Conservation (phyloP, 2,113 vertebrate genomes). For the Salminus brasiliensis region DNA sequence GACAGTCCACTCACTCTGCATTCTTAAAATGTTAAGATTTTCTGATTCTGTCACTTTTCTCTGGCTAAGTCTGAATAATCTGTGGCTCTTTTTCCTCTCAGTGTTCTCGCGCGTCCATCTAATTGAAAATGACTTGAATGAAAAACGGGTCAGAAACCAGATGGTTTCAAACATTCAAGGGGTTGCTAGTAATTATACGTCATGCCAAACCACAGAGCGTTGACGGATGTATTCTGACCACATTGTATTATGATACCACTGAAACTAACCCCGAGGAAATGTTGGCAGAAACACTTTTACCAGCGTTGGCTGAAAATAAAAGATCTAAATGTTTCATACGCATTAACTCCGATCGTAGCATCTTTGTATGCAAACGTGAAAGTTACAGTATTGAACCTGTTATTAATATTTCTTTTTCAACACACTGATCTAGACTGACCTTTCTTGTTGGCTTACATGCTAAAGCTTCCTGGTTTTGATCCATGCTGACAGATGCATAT, state of each 20-base stretch:
- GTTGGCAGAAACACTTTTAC: slow-evolving; percentile 37
- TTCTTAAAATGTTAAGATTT: not conserved
- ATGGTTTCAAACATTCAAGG: slow-evolving; percentile 49
- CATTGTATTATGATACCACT: slow-evolving; percentile 39
- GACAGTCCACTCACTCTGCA: slow-evolving; percentile 6
- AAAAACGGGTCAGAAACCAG: slow-evolving; percentile 52
- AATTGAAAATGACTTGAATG: slow-evolving; percentile 48
- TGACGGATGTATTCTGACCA: slow-evolving; percentile 46
- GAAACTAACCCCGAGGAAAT: slow-evolving; percentile 37
- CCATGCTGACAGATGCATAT: not conserved
- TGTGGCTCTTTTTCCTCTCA: slow-evolving; percentile 7
- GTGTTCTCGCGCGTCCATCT: slow-evolving; percentile 29
- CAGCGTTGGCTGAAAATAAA: slow-evolving; percentile 15
- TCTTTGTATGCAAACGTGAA: not conserved
- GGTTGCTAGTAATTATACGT: slow-evolving; percentile 47
- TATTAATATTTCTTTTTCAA: not conserved
- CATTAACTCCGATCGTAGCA: not conserved
- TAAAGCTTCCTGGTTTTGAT: not conserved
- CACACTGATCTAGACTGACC: not conserved
- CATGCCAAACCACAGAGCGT: slow-evolving; percentile 33
- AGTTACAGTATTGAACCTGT: not conserved
- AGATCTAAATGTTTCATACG: not conserved
- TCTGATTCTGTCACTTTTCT: not conserved
- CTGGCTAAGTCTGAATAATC: slow-evolving; percentile 40
- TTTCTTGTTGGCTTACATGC: not conserved